Conservation (phyloP, 1,140 invertebrate genomes). For the Mercenaria mercenaria region DNA sequence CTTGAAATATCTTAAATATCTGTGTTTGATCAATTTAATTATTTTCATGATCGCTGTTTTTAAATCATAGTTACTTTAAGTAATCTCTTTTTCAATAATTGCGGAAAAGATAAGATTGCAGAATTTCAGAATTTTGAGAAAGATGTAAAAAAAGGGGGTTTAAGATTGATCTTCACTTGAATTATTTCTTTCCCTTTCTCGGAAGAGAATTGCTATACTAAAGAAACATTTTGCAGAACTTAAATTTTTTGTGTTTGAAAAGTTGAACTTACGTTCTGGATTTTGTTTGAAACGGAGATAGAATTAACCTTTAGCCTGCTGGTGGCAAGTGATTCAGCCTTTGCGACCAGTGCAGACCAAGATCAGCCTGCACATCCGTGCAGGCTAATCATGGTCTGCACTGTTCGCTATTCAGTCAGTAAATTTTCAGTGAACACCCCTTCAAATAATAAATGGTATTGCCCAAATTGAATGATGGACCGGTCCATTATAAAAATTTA, state of each 20-base stretch:
- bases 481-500: no score
- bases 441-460: no score
- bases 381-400: no score
- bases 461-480: no score
- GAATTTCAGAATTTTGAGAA: slow-evolving; percentile 14
- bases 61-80: slow-evolving; percentile 18
- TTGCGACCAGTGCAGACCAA: no score
- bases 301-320: no score
- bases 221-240: neutral
- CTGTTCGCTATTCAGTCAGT: no score
- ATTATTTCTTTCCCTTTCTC: slow-evolving; percentile 8
- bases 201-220: neutral
- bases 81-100: slow-evolving; percentile 29
- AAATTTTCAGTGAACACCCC: no score
- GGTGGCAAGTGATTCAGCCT: no score
- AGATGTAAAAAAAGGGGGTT: neutral
- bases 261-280: no score
- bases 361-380: no score
- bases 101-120: slow-evolving; percentile 24
- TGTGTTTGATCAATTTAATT: slow-evolving; percentile 22
- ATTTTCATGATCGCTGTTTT: slow-evolving; percentile 10
- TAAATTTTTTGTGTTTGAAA: neutral
- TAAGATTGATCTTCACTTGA: slow-evolving; percentile 17
- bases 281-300: no score
- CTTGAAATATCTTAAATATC: neutral